phyloP scores from a whole-genome alignment of 2,888 invertebrate species.

The Drosophila bunnanda region DNA sequence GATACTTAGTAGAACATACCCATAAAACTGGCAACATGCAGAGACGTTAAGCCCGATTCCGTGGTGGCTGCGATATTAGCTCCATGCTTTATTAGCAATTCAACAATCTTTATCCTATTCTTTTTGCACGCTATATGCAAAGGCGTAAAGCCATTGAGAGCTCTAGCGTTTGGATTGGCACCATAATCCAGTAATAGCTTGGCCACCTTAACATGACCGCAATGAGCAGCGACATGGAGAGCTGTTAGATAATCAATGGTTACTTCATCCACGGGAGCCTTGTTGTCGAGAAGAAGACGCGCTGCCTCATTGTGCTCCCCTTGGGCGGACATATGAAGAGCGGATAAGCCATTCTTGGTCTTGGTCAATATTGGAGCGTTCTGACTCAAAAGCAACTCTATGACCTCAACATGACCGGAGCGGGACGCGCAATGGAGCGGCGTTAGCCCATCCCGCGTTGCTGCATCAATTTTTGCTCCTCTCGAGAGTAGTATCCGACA shows the following conservation, averaged over 20 bases:
- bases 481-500: constrained; percentile 94
- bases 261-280: constrained; percentile 99
- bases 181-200: constrained; percentile 95
- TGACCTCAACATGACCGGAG: constrained; percentile 97
- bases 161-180: constrained; percentile 98
- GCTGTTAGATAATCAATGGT: constrained; percentile 99
- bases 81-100: constrained; percentile 96
- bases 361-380: constrained; percentile 97
- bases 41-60: constrained; percentile 95
- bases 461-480: constrained; percentile 95
- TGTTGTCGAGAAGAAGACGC: constrained; percentile 94
- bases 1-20: constrained; percentile 82
- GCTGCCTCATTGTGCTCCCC: constrained; percentile 99
- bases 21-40: constrained; percentile 99
- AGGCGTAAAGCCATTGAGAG: constrained; percentile 98
- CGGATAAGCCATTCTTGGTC: constrained; percentile 98
- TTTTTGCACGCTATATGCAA: constrained; percentile 99
- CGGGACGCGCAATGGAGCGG: constrained; percentile 98
- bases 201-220: constrained; percentile 96
- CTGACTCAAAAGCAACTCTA: constrained; percentile 93
- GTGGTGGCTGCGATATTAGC: constrained; percentile 91
- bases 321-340: constrained; percentile 99
- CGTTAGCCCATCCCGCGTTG: constrained; percentile 97
- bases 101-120: constrained; percentile 97
- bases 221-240: constrained; percentile 97